Conservation (phyloP, 1,140 invertebrate genomes). For the Macrotrachela quadricornifera region DNA sequence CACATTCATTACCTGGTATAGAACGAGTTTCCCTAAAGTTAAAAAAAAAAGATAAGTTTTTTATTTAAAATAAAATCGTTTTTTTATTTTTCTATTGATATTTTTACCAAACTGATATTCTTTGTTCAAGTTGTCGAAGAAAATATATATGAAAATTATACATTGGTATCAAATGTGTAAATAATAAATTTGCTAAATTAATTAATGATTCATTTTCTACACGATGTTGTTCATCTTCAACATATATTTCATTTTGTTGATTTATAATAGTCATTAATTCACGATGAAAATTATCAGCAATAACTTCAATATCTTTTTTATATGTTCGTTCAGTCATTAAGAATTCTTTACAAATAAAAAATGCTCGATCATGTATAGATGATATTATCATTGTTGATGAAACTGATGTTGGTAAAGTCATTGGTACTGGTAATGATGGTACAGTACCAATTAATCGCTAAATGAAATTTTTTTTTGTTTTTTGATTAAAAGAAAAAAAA, state of each 20-base stretch:
- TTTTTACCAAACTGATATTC: slow-evolving; percentile 38
- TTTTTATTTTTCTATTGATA: too few relatives aligned
- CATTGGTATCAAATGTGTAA: slow-evolving; percentile 26
- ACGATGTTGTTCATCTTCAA: neutral
- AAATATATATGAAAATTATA: slow-evolving; percentile 43
- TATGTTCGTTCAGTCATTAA: slow-evolving; percentile 85
- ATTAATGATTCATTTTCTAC: neutral
- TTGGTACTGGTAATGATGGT: too few relatives aligned
- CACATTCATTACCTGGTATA: slow-evolving; percentile 35
- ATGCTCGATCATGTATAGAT: slow-evolving; percentile 34
- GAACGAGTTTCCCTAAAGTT: neutral
- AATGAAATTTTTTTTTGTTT: too few relatives aligned
- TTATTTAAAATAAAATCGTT: too few relatives aligned
- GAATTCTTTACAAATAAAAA: slow-evolving; percentile 77
- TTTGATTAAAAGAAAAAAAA: too few relatives aligned
- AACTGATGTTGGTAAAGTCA: too few relatives aligned
- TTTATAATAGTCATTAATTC: neutral
- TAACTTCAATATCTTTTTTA: slow-evolving; percentile 55
- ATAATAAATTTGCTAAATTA: neutral
- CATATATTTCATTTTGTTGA: neutral
- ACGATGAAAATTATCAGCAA: neutral
- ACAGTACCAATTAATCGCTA: too few relatives aligned
- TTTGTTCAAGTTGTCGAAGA: slow-evolving; percentile 44
- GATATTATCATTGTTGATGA: too few relatives aligned
- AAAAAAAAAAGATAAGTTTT: too few relatives aligned